These are phyloP conservation scores for Physocephala rufipes DNA, from an alignment of 2,888 invertebrate genomes.

Conservation along the genomic window DNA sequence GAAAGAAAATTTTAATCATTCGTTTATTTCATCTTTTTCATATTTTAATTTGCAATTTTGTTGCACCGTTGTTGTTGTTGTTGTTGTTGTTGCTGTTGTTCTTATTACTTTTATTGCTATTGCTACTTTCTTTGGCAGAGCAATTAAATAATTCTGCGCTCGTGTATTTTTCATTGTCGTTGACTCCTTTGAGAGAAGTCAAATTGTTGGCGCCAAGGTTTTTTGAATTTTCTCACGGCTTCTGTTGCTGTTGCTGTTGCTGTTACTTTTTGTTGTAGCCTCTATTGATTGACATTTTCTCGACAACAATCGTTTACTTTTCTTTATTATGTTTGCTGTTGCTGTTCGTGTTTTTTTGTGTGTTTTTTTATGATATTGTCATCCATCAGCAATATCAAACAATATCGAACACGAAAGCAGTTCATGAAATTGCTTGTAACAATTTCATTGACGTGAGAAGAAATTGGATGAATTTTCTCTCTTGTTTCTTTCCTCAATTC, in stretches of 20 bases:
- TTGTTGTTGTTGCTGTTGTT: no score
- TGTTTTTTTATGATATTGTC: no score
- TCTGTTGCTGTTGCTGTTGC: background rate
- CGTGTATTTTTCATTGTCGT: background rate
- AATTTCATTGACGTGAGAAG: no score
- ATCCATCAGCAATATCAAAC: no score
- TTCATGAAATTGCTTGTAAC: no score
- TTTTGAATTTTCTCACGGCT: slow-evolving; percentile 11
- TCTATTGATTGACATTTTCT: no score
- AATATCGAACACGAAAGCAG: no score
- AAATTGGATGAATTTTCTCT: no score
- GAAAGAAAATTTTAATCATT: slow-evolving; percentile 4
- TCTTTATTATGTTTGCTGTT: background rate
- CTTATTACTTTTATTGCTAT: background rate
- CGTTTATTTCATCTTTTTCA: slow-evolving; percentile 8
- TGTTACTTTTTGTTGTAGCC: no score
- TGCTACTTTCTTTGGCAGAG: background rate
- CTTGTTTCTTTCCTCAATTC: no score
- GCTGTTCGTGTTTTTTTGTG: background rate
- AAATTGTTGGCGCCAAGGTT: background rate
- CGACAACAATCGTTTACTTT: background rate
- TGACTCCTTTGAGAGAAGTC: slow-evolving; percentile 3
- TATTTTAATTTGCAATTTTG: background rate
- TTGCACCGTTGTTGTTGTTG: background rate
- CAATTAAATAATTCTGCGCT: slow-evolving; percentile 2